Conservation (phyloP, 64 coral and sea anemone genomes). For the Pachyseris speciosa region DNA sequence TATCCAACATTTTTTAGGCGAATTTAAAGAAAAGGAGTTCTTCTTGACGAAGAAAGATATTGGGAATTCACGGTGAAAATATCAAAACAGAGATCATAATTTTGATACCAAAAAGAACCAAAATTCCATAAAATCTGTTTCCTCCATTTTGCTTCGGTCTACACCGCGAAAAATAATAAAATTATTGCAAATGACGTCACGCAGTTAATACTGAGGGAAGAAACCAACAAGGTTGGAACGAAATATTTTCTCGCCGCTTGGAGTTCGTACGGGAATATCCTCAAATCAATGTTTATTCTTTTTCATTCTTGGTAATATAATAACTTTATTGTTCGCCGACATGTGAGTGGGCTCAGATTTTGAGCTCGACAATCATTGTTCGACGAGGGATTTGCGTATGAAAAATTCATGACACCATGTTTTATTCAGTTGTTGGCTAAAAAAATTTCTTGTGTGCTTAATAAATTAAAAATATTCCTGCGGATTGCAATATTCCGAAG, state of each 20-base stretch:
- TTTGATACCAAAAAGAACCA: background rate
- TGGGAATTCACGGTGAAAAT: background rate
- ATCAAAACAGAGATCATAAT: background rate
- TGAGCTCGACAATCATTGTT: slow-evolving; percentile 6
- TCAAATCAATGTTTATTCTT: background rate
- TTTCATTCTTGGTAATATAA: slow-evolving; percentile 2
- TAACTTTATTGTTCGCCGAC: slow-evolving; percentile 6
- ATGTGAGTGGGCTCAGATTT: slow-evolving; percentile 1
- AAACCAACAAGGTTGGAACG: background rate
- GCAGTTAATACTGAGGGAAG: background rate
- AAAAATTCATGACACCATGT: slow-evolving; percentile 20
- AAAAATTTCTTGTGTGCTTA: background rate
- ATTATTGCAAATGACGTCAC: slow-evolving; percentile 20
- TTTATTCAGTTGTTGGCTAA: slow-evolving; percentile 21
- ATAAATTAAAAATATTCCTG: background rate
- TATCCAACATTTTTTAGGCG: slow-evolving; percentile 68
- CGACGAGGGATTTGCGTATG: background rate
- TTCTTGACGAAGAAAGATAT: background rate
- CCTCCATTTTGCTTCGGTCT: slow-evolving; percentile 17
- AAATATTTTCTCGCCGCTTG: background rate
- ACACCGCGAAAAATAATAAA: background rate
- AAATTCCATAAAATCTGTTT: background rate
- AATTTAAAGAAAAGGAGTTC: background rate
- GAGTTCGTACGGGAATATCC: background rate
- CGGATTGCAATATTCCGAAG: background rate